A percentile compares a stretch with the other conserved stretches of the same genome.
Conservation (phyloP, 2,888 invertebrate species). For the Tachina lurida region DNA sequence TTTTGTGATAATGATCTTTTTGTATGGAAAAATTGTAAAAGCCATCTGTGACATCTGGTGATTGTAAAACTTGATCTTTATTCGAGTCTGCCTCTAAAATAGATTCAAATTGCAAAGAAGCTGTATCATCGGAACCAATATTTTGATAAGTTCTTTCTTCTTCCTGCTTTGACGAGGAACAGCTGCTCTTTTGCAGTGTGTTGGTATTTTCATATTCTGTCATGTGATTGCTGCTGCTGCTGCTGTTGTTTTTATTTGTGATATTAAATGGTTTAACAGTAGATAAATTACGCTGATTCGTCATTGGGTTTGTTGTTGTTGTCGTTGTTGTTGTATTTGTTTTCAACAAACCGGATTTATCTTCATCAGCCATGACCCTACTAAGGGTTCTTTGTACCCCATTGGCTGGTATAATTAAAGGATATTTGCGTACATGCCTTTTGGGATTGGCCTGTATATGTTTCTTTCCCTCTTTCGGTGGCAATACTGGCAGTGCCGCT, state of each 20-base stretch:
- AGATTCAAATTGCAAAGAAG: slow-evolving; percentile 82
- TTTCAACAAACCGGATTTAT: slow-evolving; percentile 61
- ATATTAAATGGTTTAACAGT: slow-evolving; percentile 56
- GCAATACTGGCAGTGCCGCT: slow-evolving; percentile 89
- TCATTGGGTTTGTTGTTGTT: background rate
- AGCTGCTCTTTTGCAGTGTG: slow-evolving; percentile 19
- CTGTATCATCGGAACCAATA: slow-evolving; percentile 79
- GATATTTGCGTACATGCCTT: slow-evolving; percentile 91
- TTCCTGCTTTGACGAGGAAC: slow-evolving; percentile 41
- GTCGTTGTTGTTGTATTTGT: background rate
- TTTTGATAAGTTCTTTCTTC: slow-evolving; percentile 79
- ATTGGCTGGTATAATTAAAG: slow-evolving; percentile 89
- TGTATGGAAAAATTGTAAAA: slow-evolving; percentile 82
- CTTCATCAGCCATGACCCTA: slow-evolving; percentile 83
- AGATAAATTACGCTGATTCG: slow-evolving; percentile 40
- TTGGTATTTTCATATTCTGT: slow-evolving; percentile 76
- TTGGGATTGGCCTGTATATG: slow-evolving; percentile 85
- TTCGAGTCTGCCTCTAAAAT: slow-evolving; percentile 81
- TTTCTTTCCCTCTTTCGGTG: slow-evolving; percentile 87
- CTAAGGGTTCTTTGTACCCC: slow-evolving; percentile 86
- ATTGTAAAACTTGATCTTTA: slow-evolving; percentile 78
- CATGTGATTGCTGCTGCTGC: slow-evolving; percentile 66
- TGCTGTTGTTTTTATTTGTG: slow-evolving; percentile 32
- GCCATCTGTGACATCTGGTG: slow-evolving; percentile 82
- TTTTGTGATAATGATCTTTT: slow-evolving; percentile 81